Evolutionary conservation across 1,140 invertebrate genomes (phyloP).

Genomic region (Lepidurus apus): DNA sequence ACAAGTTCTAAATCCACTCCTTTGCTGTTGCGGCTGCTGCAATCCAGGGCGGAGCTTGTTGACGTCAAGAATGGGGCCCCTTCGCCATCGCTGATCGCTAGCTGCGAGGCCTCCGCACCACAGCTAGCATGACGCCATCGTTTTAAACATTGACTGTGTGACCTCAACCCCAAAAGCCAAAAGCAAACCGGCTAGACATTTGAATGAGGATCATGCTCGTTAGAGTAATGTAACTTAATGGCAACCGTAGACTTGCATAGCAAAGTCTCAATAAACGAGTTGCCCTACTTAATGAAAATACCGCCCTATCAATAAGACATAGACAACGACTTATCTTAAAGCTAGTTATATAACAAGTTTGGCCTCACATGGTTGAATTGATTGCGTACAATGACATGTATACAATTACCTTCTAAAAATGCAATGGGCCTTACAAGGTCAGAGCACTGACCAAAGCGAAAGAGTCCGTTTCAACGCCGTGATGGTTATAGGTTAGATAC

Average conservation of each 20-base stretch:
- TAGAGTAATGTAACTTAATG: too few species aligned
- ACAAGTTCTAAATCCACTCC: not conserved
- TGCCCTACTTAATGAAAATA: too few species aligned
- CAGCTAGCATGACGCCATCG: conserved; percentile 8
- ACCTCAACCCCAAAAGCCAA: not conserved
- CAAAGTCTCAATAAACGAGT: too few species aligned
- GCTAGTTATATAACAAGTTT: too few species aligned
- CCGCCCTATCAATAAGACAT: too few species aligned
- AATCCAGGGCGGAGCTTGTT: not conserved
- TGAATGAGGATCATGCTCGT: too few species aligned
- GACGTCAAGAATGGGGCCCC: conserved; percentile 17
- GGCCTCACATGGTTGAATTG: too few species aligned
- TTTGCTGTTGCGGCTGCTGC: conserved; percentile 17
- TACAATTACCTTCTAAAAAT: too few species aligned
- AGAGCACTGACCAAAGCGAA: not conserved
- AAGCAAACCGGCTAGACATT: not conserved
- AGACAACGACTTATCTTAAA: too few species aligned
- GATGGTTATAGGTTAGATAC: not conserved
- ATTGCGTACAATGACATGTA: too few species aligned
- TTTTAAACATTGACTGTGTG: not conserved
- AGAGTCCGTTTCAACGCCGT: not conserved
- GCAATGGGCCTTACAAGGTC: too few species aligned
- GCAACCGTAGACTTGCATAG: too few species aligned
- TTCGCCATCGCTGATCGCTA: conserved; percentile 5
- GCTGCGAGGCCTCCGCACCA: not conserved